Evolutionary conservation across 92 coral and sea anemone genomes (phyloP).

Genomic region (Micromussa lordhowensis): DNA sequence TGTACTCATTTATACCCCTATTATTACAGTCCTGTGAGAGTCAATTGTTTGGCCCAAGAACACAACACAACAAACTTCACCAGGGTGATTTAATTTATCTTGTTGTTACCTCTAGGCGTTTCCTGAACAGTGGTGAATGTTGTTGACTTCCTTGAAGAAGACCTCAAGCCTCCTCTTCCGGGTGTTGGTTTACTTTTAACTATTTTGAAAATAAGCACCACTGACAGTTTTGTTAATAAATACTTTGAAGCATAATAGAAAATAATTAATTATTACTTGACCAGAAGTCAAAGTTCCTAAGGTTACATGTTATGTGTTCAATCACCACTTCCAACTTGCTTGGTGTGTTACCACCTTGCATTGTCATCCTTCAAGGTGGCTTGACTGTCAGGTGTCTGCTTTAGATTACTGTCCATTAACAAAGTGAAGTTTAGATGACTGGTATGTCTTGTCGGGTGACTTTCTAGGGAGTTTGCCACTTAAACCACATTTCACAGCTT

Average conservation of each 20-base stretch:
- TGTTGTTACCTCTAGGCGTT: conserved; percentile 5
- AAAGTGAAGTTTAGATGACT: no score
- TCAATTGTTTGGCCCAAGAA: no score
- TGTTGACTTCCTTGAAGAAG: conserved; percentile 10
- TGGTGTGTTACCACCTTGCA: no score
- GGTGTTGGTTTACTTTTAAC: neutral
- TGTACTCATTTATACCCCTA: neutral
- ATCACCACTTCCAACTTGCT: no score
- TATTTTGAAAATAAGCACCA: conserved; percentile 11
- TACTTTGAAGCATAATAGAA: neutral
- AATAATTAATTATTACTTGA: neutral
- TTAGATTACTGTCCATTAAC: no score
- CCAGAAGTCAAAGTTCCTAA: no score
- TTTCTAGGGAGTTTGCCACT: no score
- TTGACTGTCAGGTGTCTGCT: no score
- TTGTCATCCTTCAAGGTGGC: no score
- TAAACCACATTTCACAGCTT: no score
- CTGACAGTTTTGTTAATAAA: neutral
- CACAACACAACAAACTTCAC: neutral
- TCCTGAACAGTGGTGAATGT: conserved; percentile 21
- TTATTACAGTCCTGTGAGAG: neutral
- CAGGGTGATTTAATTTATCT: neutral
- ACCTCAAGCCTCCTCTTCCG: conserved; percentile 11
- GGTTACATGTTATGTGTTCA: no score
- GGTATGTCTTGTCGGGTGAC: no score